Base-by-base conservation (phyloP, 2,113 vertebrate genomes). In the Pangasianodon gigas region DNA sequence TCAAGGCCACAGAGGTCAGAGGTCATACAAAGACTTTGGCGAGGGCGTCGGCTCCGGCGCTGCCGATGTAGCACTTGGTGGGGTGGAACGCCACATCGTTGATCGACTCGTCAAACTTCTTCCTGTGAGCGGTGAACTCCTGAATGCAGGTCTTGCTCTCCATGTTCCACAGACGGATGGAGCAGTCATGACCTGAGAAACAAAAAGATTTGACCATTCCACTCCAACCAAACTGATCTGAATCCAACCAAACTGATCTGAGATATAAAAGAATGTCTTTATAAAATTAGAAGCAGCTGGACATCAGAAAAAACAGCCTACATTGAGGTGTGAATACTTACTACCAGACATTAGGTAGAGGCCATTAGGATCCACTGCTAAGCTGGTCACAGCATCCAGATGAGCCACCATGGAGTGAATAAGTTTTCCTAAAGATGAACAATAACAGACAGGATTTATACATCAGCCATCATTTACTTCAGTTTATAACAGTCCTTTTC, bases 1-100 rank as follows among this genome's bases (percentile, higher is more conserved):
- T 89, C 91, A 91, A 91, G 37, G 93, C 94, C 93, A 92, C 86
- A 92, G 94, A 93, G 93, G 91, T 94, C 89, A 91, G 91, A 93
- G 89, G 96, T 99, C 98, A 99, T 99, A 99, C 98, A 90, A 99
- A 99, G 93, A 99, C 98, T 96, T 99, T 99, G 87, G 98, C 98
- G 92, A 99, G 97, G n/a, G 98, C 98, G 51, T 99, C 98, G 6
- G 98, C 98, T 90, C 98, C 98, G 82, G 98, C 98, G 90, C 98
- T 99, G 94, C 98, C 98, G 90, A 99, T 99, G 92, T 98, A 99
- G 95, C 98, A 98, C 95, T 99, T 99, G 86, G 98, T 97, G 74
- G 98, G 98, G 91, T 99, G 98, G 93, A 99, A 99, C 92, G 98
- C 98, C 95, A 99, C 98, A 82, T 99, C 98, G 58, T 99, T 97